Evolutionary conservation across 2,888 invertebrate species (phyloP).

Genomic region (Coelinius sp.): DNA sequence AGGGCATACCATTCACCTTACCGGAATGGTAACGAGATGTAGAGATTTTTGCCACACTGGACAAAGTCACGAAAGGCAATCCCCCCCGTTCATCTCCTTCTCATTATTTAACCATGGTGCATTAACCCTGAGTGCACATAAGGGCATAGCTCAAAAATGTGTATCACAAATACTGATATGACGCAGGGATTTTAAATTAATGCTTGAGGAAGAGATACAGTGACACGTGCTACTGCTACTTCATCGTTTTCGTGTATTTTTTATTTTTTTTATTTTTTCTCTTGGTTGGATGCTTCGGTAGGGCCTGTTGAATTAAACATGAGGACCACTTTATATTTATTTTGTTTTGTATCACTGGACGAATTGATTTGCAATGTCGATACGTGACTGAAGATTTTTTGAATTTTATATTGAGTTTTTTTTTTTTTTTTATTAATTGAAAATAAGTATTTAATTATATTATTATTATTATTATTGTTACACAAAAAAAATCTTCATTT

Average conservation of each 20-base stretch:
- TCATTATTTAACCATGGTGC: no score
- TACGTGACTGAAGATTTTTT: not conserved
- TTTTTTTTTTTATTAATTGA: no score
- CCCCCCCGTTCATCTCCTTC: not conserved
- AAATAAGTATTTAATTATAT: no score
- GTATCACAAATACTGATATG: not conserved
- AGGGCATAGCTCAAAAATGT: not conserved
- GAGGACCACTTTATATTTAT: not conserved
- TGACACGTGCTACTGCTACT: slow-evolving; percentile 49
- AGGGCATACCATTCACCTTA: slow-evolving; percentile 28
- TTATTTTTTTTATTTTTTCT: slow-evolving; percentile 36
- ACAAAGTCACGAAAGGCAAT: slow-evolving; percentile 5
- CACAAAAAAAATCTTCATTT: no score
- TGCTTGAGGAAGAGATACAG: slow-evolving; percentile 12
- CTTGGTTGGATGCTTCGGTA: not conserved
- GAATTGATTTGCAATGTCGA: not conserved
- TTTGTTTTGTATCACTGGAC: not conserved
- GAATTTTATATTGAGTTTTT: not conserved
- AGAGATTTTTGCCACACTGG: slow-evolving; percentile 25
- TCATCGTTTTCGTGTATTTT: slow-evolving; percentile 44
- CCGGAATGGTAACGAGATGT: slow-evolving; percentile 35
- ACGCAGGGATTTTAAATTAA: not conserved
- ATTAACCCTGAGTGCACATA: slow-evolving; percentile 12
- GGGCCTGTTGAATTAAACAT: slow-evolving; percentile 6
- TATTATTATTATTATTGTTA: no score